These are phyloP conservation scores for Capreolus pygargus DNA, from an alignment of 2,113 vertebrate species.

Conservation along the genomic window DNA sequence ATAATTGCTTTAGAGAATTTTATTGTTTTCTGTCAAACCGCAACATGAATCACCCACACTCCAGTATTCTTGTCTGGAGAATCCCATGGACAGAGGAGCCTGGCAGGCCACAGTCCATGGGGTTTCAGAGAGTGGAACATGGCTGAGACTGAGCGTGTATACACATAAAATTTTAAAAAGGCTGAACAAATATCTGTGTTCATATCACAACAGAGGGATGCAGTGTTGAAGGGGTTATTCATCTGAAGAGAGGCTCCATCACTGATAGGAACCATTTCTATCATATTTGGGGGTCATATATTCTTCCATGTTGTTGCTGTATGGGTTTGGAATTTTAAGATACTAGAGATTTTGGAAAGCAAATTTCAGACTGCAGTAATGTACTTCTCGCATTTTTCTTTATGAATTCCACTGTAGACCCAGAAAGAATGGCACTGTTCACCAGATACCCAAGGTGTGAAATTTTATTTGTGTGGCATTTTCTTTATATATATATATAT, in stretches of 20 bases:
- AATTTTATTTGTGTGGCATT: neutral
- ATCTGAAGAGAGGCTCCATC: fast-evolving
- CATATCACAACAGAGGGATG: neutral
- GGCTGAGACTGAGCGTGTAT: neutral
- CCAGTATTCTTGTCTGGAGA: neutral
- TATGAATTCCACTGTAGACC: neutral
- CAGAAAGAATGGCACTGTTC: neutral
- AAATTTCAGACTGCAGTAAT: neutral
- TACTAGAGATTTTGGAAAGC: neutral
- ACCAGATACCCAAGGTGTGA: neutral
- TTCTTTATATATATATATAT: neutral
- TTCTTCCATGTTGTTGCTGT: neutral
- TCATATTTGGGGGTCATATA: neutral
- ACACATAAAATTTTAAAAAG: neutral
- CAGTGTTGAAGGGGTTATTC: fast-evolving
- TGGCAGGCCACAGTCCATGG: neutral
- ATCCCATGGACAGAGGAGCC: neutral
- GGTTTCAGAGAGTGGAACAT: neutral
- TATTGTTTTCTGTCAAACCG: neutral
- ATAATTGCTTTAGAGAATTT: neutral
- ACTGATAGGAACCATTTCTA: neutral
- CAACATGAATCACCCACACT: neutral
- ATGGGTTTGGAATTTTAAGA: neutral
- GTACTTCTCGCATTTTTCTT: neutral
- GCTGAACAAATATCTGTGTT: neutral